Evolutionary conservation across 2,797 vertebrate genomes (phyloP).

Genomic region (Melanotaenia nigrans): DNA sequence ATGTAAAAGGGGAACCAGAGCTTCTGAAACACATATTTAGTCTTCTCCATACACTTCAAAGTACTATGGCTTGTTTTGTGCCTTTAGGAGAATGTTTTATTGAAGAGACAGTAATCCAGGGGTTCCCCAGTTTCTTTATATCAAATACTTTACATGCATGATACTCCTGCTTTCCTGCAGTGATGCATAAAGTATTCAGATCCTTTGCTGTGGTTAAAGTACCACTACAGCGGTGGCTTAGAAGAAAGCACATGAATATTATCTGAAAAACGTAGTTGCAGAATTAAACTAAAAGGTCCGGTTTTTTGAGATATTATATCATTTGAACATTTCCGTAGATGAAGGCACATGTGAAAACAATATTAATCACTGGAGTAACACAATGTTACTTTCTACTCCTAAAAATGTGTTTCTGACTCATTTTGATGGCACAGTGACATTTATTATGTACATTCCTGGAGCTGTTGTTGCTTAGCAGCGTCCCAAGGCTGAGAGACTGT

Average conservation of each 20-base stretch:
- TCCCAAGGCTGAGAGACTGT: no score
- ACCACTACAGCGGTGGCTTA: neutral
- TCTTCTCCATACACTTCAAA: neutral
- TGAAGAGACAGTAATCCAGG: neutral
- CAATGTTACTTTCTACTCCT: no score
- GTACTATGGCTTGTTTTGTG: neutral
- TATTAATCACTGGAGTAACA: neutral
- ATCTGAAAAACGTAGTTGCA: neutral
- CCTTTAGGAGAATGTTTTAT: neutral
- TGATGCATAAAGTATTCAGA: neutral
- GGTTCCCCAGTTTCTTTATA: neutral
- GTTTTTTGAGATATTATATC: neutral
- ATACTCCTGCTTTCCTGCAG: neutral
- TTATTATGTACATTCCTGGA: no score
- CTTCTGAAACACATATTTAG: neutral
- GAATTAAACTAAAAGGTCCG: no score
- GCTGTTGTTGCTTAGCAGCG: no score
- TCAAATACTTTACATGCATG: neutral
- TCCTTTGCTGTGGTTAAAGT: neutral
- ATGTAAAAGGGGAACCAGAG: conserved; percentile 11
- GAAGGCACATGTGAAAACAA: neutral
- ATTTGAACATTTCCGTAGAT: no score
- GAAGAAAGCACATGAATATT: neutral
- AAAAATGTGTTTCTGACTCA: no score
- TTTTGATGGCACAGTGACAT: no score